A percentile compares a stretch with the other conserved stretches of the same genome.
These are phyloP conservation scores for Potorous gilbertii DNA, from an alignment of 2,797 vertebrate species.

Conservation along the genomic window DNA sequence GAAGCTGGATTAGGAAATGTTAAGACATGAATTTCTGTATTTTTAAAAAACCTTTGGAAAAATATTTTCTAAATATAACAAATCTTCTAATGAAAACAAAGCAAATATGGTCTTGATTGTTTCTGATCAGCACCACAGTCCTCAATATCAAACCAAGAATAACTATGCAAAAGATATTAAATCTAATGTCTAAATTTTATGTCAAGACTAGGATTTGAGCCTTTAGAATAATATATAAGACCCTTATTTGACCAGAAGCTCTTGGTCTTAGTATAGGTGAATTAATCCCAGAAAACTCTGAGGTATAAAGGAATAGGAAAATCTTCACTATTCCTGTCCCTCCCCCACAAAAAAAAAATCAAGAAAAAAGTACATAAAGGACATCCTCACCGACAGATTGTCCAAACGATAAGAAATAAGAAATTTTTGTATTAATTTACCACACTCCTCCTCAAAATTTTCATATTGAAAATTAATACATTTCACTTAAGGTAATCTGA, in stretches of 20 bases:
- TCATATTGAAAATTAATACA: constrained; percentile 15
- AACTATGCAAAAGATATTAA: background rate
- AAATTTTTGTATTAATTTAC: background rate
- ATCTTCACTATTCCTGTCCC: background rate
- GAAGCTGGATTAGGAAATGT: too few relatives aligned
- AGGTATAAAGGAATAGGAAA: background rate
- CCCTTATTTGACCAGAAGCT: background rate
- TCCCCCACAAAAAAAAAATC: too few relatives aligned
- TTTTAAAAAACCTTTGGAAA: too few relatives aligned
- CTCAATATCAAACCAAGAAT: background rate
- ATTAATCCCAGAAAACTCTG: background rate
- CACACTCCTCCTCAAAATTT: background rate
- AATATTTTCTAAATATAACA: too few relatives aligned
- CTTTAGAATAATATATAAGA: background rate
- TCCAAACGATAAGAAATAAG: background rate
- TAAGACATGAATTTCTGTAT: too few relatives aligned
- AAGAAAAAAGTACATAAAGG: background rate
- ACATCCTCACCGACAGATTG: background rate
- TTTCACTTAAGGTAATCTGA: constrained; percentile 53
- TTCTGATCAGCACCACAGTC: background rate
- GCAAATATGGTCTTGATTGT: too few relatives aligned
- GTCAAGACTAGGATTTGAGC: background rate
- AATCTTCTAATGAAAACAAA: too few relatives aligned
- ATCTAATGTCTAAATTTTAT: background rate
- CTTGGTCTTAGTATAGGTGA: background rate